Evolutionary conservation across 2,113 vertebrate genomes (phyloP).

Genomic region (Pachyramphus minor): DNA sequence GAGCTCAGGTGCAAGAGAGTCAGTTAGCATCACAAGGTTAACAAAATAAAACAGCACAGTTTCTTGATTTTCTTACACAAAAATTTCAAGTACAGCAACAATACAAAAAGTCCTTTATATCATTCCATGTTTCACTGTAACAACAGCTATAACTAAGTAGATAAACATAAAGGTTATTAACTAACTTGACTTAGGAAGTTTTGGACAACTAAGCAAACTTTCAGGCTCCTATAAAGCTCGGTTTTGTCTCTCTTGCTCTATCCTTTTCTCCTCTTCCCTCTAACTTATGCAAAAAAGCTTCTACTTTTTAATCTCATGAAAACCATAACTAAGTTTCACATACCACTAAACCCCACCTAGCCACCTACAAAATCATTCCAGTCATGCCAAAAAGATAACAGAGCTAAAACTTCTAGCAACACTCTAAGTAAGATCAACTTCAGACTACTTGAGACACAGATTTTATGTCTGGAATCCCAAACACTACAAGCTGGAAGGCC

Average conservation of each 20-base stretch:
- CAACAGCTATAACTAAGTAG: not conserved
- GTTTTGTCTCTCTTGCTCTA: not conserved
- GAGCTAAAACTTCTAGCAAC: not conserved
- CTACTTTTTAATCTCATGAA: not conserved
- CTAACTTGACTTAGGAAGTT: not conserved
- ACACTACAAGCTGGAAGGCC: not conserved
- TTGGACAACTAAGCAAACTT: not conserved
- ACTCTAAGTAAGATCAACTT: not conserved
- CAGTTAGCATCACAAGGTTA: not conserved
- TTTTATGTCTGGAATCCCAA: constrained; percentile 13
- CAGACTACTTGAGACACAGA: not conserved
- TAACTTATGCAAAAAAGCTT: not conserved
- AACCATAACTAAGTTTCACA: not conserved
- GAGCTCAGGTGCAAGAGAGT: not conserved
- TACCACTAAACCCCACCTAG: not conserved
- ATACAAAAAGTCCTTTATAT: not conserved
- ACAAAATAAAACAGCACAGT: not conserved
- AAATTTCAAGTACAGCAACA: not conserved
- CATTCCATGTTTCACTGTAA: not conserved
- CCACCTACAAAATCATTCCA: constrained; percentile 14
- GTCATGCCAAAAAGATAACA: not conserved
- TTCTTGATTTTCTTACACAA: not conserved
- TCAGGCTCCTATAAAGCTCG: not conserved
- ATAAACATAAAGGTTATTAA: not conserved
- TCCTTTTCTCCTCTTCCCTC: not conserved